These are phyloP conservation scores for Malthinus flaveolus DNA, from an alignment of 2,888 invertebrate genomes.

Conservation along the genomic window DNA sequence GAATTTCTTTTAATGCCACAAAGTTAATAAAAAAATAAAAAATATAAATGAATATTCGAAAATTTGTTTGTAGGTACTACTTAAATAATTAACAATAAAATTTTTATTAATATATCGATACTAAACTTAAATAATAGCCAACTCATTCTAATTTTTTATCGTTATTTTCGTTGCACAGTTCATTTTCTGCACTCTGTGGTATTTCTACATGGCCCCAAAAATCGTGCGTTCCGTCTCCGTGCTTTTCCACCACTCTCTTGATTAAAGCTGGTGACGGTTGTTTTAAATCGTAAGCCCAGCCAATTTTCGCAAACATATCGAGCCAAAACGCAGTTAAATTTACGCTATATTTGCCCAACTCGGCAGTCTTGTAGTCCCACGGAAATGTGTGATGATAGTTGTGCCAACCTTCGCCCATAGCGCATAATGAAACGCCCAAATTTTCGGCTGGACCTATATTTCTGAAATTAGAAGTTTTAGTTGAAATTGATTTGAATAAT, in stretches of 20 bases:
- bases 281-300: constrained; percentile 82
- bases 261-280: constrained; percentile 69
- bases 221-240: constrained; percentile 66
- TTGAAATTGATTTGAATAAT: not conserved
- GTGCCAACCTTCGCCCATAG: constrained; percentile 80
- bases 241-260: constrained; percentile 67
- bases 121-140: not conserved
- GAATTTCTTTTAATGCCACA: too few relatives aligned
- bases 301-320: constrained; percentile 68
- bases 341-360: constrained; percentile 64
- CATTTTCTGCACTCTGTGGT: not conserved
- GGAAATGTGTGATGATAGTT: constrained; percentile 95
- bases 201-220: constrained; percentile 51
- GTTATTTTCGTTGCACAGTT: not conserved
- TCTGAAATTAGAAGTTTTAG: constrained; percentile 53
- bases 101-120: not conserved
- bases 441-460: constrained; percentile 73
- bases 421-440: constrained; percentile 68
- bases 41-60: not conserved
- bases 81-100: not conserved
- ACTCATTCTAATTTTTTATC: constrained; percentile 5
- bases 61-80: not conserved
- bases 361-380: constrained; percentile 91
- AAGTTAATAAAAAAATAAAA: not conserved
- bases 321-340: constrained; percentile 73